Evolutionary conservation across 1,140 invertebrate genomes (phyloP).

Genomic region (Drosophila paulistorum): DNA sequence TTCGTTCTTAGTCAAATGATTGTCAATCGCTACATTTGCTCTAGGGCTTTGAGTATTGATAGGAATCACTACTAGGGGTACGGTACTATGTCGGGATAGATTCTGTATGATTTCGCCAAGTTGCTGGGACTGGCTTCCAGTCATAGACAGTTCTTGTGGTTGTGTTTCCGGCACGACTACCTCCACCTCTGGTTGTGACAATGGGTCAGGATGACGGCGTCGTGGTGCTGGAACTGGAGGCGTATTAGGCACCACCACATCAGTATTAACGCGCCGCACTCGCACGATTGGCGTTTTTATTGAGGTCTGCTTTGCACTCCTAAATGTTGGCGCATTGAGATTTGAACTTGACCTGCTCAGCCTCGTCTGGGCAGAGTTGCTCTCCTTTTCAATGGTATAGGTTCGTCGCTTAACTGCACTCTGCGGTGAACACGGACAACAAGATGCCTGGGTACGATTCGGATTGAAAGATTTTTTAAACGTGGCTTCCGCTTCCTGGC

Average conservation of each 20-base stretch:
- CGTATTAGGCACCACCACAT: constrained; percentile 27
- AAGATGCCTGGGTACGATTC: background rate
- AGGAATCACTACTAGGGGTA: constrained; percentile 15
- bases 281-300: constrained; percentile 28
- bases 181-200: constrained; percentile 29
- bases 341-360: constrained; percentile 25
- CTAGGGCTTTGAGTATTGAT: background rate
- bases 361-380: constrained; percentile 28
- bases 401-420: constrained; percentile 22
- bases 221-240: background rate
- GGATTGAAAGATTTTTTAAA: background rate
- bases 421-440: background rate
- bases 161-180: constrained; percentile 63
- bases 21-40: background rate
- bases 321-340: background rate
- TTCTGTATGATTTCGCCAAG: constrained; percentile 35
- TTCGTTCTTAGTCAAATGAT: background rate
- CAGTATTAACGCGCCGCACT: background rate
- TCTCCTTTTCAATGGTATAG: constrained; percentile 49
- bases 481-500: background rate
- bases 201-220: background rate
- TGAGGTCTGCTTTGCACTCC: background rate
- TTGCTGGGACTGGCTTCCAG: background rate
- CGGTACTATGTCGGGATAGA: constrained; percentile 28
- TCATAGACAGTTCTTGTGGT: constrained; percentile 15